Evolutionary conservation across 2,888 invertebrate genomes (phyloP).

Genomic region (Lepidocyrtoides sp.): DNA sequence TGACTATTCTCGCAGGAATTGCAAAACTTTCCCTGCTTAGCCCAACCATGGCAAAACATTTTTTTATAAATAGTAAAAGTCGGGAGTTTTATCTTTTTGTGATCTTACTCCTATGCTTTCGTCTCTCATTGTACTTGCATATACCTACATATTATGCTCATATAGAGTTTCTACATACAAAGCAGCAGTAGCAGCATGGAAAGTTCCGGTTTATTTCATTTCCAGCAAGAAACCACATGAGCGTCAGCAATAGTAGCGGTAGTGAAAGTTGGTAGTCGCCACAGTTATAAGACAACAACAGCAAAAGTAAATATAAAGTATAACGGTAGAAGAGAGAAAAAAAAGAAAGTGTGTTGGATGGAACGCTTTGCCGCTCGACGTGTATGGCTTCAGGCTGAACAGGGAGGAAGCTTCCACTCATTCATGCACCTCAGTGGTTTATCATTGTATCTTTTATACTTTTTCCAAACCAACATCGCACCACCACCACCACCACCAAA

Average conservation of each 20-base stretch:
- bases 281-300: neutral
- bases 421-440: conserved; percentile 70
- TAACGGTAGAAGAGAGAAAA: neutral
- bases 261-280: neutral
- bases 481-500: conserved; percentile 13
- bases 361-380: conserved; percentile 34
- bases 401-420: conserved; percentile 43
- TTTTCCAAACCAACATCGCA: neutral
- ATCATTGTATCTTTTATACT: conserved; percentile 56
- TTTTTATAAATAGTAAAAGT: conserved; percentile 38
- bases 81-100: conserved; percentile 27
- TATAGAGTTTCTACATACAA: conserved; percentile 2
- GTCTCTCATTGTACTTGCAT: neutral
- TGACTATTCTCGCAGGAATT: conserved; percentile 71
- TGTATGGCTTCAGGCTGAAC: conserved; percentile 66
- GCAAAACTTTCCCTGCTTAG: conserved; percentile 47
- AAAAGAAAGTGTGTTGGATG: conserved; percentile 17
- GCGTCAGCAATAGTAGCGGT: neutral
- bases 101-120: neutral
- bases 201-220: conserved; percentile 28
- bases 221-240: no score
- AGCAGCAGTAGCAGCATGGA: conserved; percentile 1
- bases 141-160: neutral
- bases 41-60: neutral
- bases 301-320: no score